Conservation (phyloP, 1,140 invertebrate genomes). For the Chironomus striatipennis region DNA sequence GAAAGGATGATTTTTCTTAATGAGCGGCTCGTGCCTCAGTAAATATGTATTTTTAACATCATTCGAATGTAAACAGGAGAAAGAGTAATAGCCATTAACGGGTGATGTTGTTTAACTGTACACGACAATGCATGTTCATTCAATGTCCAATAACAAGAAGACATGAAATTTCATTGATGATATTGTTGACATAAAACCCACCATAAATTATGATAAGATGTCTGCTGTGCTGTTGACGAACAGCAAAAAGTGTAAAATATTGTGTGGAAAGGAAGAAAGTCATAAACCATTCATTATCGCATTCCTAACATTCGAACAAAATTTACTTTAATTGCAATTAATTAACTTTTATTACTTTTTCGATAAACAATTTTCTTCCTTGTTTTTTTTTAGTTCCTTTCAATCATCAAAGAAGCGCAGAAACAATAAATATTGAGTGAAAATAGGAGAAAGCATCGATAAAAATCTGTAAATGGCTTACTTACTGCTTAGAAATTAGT, state of each 20-base stretch:
- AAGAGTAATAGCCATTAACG: too few relatives aligned
- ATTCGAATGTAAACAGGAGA: too few relatives aligned
- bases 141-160: too few relatives aligned
- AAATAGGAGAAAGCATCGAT: slow-evolving; percentile 2
- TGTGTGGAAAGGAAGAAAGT: not conserved
- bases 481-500: not conserved
- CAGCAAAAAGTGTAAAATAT: too few relatives aligned
- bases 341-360: not conserved
- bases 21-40: not conserved
- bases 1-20: not conserved
- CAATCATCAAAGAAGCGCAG: not conserved
- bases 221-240: too few relatives aligned
- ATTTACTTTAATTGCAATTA: slow-evolving; percentile 4
- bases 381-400: not conserved
- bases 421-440: not conserved
- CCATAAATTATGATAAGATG: too few relatives aligned
- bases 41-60: too few relatives aligned
- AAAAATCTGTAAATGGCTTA: not conserved
- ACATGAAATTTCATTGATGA: too few relatives aligned
- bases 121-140: too few relatives aligned
- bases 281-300: not conserved
- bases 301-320: not conserved
- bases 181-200: too few relatives aligned
- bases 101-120: too few relatives aligned
- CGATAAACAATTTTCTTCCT: not conserved